Evolutionary conservation across 2,797 vertebrate species (phyloP), one percentile per base, ranked within the genome.

Genomic region (Rhabdophis nuchalis): DNA sequence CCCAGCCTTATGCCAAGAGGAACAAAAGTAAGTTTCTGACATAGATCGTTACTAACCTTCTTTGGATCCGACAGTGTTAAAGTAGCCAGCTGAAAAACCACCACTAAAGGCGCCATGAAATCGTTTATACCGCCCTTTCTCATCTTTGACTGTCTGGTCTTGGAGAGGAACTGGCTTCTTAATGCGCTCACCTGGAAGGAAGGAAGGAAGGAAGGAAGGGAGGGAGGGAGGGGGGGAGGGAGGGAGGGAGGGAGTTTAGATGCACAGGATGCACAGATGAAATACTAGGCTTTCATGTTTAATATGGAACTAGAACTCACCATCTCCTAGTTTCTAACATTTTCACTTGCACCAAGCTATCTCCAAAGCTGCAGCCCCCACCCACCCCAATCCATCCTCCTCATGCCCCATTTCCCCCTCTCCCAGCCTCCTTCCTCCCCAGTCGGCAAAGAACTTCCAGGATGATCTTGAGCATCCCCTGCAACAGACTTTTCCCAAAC

Each of bases 81-180:
- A 99, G 94, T 99, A 99, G 0, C 99, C 99, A 0, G 99, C 99
- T 16, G 99, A 99, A 93, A 99, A 99, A 1, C 99, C 99, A 20
- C 99, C 99, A 0, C 98, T 99, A 87, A 99, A 99, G 0, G 99
- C 99, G 0, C 99, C 99, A 12, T 99, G 99, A 94, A 99, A 99
- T 90, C 99, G 97, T 90, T 98, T 97, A 53, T 98, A 99, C 0
- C 99, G 97, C 0, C 99, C 99, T 91, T 98, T 99, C 90, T 99
- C 99, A 96, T 99, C 99, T 94, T 97, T 98, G 94, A 99, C 99
- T 0, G 98, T 99, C 97, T 99, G 99, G 1, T 99, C 98, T 85
- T 99, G 98, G 56, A 99, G 96, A 5, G 98, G 99, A 92, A 98
- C 16, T 0, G 99, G 98, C 95, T 98, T 99, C 97, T 98, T 98